Percentiles rank a stretch among this genome's conserved stretches.
These are phyloP conservation scores for Ostrea denselamellosa DNA, from an alignment of 1,140 invertebrate species.

Conservation along the genomic window DNA sequence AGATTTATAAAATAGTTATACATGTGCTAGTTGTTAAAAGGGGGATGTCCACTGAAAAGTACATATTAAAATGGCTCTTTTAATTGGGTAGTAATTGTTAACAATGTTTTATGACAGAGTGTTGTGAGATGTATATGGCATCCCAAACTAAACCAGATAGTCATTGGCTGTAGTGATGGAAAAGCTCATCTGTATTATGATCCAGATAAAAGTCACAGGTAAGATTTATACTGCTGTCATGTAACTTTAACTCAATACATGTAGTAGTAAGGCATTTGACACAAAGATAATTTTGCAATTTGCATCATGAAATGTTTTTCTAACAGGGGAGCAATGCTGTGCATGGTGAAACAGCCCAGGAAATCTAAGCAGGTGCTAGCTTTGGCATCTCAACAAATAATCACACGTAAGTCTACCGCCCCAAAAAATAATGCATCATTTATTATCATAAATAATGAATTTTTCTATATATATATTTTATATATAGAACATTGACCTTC, in stretches of 20 bases:
- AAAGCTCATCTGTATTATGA: constrained; percentile 95
- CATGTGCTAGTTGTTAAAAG: background rate
- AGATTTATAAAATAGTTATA: background rate
- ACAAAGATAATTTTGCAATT: background rate
- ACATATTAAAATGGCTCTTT: background rate
- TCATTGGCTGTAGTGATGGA: constrained; percentile 95
- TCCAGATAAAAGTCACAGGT: constrained; percentile 86
- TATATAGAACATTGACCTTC: too few relatives aligned
- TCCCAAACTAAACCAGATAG: constrained; percentile 97
- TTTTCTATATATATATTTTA: too few relatives aligned
- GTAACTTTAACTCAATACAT: background rate
- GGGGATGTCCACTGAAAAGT: background rate
- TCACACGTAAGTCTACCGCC: constrained; percentile 84
- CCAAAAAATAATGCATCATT: background rate
- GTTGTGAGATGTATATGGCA: constrained; percentile 96
- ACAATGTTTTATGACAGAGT: constrained; percentile 72
- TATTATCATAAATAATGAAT: too few relatives aligned
- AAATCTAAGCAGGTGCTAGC: constrained; percentile 84
- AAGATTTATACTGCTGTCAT: background rate
- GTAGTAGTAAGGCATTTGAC: background rate
- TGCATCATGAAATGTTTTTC: background rate
- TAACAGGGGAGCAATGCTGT: constrained; percentile 91
- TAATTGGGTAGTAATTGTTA: too few relatives aligned
- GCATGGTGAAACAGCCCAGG: constrained; percentile 88
- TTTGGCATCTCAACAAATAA: constrained; percentile 94